Base-by-base conservation (phyloP, 2,888 invertebrate species). In the Neria commutata region DNA sequence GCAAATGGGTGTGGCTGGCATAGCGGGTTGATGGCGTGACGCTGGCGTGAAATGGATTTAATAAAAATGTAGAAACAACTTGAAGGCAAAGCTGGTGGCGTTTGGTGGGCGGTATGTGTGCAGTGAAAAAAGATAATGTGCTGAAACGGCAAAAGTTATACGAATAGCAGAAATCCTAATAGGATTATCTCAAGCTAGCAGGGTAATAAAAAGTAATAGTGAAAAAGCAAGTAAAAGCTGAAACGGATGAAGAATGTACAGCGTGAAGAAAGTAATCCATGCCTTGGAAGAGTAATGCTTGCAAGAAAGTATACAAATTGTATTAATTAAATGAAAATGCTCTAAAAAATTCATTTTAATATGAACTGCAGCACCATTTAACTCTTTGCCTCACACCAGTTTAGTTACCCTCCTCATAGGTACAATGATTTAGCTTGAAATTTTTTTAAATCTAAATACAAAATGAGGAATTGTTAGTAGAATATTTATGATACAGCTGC, bases 31-130 rank as follows among this genome's bases (percentile, higher is more conserved):
- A 19, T 42, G 42, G 42, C 29, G 6, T 19, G 16, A 14, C 16
- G 47, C 34, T n/a, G 3, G 23, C 17, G 21, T 33, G 34, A 50
- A 50, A 34, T 33, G 34, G 19, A 50, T 50, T 50, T 50, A 33
- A 21, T 21, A 14, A 50, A 50, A 50, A n/a, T n/a, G n/a, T 50
- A 14, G 19, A 50, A 50, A 21, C 34, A 50, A 17, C 50, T 50
- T 21, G 21, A 4, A 34, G 34, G 50, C 33, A 34, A 19, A 21
- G 19, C 19, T 17, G 21, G 21, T 8, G 4, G 14, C 37, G 37
- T n/a, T 14, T 14, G 29, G 29, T 11, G 11, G 11, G 29, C 29
- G 29, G 29, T 11, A 29, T 6, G 29, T 29, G 11, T 29, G 29
- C 29, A 29, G 42, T 42, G 42, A 42, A 19, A 42, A 42, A 42